A percentile compares a stretch with the other conserved stretches of the same genome.
Evolutionary conservation across 2,888 invertebrate genomes (phyloP).

Genomic region (Teleogryllus oceanicus): DNA sequence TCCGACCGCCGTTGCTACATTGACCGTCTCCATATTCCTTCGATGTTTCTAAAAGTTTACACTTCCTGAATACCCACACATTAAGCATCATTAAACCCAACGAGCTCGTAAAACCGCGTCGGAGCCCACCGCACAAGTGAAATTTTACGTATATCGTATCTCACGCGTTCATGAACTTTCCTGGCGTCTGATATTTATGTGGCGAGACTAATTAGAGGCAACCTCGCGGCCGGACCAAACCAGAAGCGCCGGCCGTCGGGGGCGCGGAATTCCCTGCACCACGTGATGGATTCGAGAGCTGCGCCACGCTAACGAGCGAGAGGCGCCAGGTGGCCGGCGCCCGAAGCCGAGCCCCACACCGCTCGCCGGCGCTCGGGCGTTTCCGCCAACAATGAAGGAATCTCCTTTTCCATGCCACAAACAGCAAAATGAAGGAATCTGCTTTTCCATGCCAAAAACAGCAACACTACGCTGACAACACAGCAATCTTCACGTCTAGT

Average conservation of each 20-base stretch:
- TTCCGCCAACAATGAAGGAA: too few relatives aligned
- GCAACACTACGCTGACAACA: too few relatives aligned
- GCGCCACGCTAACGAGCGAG: not conserved
- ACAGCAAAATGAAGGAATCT: too few relatives aligned
- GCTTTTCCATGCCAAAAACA: too few relatives aligned
- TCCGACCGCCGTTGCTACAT: not conserved
- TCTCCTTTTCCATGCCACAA: too few relatives aligned
- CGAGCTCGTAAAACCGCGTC: not conserved
- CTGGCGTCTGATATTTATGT: conserved; percentile 18
- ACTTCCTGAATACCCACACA: conserved; percentile 9
- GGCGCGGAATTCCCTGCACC: not conserved
- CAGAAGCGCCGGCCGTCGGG: not conserved
- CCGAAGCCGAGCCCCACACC: not conserved
- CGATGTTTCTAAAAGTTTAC: conserved; percentile 12
- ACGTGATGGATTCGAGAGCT: not conserved
- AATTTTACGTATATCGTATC: not conserved
- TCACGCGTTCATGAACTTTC: conserved; percentile 3
- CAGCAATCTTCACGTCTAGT: too few relatives aligned
- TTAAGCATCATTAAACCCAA: conserved; percentile 1
- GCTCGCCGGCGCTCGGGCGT: not conserved
- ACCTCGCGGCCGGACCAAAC: not conserved
- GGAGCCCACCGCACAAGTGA: not conserved
- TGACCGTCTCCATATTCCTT: not conserved
- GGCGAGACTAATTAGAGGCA: not conserved
- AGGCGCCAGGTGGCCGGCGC: not conserved